Evolutionary conservation across 2,113 vertebrate species (phyloP), one percentile per base, ranked within the genome.

Genomic region (Leucosticte australis): DNA sequence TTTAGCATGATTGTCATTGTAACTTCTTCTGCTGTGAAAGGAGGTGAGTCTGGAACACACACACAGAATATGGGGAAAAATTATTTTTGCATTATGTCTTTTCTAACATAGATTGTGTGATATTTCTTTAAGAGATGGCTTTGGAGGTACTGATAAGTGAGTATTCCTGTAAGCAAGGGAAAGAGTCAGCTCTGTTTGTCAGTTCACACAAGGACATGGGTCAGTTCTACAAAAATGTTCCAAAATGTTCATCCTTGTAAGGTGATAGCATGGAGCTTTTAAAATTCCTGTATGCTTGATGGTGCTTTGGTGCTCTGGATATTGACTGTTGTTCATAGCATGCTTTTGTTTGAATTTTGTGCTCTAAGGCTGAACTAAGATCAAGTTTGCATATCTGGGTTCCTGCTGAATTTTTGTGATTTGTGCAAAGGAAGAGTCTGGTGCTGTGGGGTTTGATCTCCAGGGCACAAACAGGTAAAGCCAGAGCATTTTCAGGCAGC

Each of bases 281-380:
- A n/a, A 77, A 79, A 31, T 33, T 78, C 35, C 9, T 39, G 8
- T 41, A 30, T 42, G 5, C 46, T 50, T 39, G 33, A 39, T 28
- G 33, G 30, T 42, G 41, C 41, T 11, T 95, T 64, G 59, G 17
- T 41, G 22, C 28, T 69, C 68, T 83, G 63, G 49, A 21, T 92
- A 60, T n/a, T 47, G 49, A 62, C 53, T 69, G 42, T 4, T 1
- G 0, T 59, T 80, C 1, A 0, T 15, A 57, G 26, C 18, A 14
- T 65, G 35, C 10, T 91, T 91, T 60, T 47, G 13, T 87, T 78
- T 88, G 21, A 46, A 63, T 75, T 89, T 69, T 85, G 17, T 7
- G 1, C 46, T 56, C 41, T 50, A 37, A 52, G 37, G 49, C 52
- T 62, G 62, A 76, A 10, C n/a, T 57, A 44, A 70, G 27, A 52